Percentiles rank a stretch among this genome's conserved stretches.
Evolutionary conservation across 1,140 invertebrate species (phyloP).

Genomic region (Drosophila micromelanica): DNA sequence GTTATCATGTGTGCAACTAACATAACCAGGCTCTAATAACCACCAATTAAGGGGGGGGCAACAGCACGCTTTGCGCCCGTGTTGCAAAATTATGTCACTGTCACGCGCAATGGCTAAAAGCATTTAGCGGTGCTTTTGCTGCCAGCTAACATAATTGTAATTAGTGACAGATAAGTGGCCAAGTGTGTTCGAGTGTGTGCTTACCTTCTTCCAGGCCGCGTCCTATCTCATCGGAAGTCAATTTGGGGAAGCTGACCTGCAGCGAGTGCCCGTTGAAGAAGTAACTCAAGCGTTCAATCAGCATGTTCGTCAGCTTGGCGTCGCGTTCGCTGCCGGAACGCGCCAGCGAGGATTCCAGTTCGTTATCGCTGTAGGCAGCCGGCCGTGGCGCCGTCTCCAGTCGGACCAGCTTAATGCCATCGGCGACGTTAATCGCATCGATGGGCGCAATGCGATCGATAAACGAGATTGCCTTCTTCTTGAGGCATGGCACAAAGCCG

Average conservation of each 20-base stretch:
- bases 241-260: slow-evolving; percentile 90
- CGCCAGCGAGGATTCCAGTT: slow-evolving; percentile 88
- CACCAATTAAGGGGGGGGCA: slow-evolving; percentile 34
- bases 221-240: slow-evolving; percentile 88
- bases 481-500: slow-evolving; percentile 89
- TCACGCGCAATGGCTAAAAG: slow-evolving; percentile 71
- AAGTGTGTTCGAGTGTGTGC: slow-evolving; percentile 34
- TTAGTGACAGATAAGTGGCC: slow-evolving; percentile 27
- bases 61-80: not conserved
- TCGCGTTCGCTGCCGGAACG: slow-evolving; percentile 87
- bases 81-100: slow-evolving; percentile 76
- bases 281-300: slow-evolving; percentile 89
- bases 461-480: slow-evolving; percentile 91
- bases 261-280: slow-evolving; percentile 90
- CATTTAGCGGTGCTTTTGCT: slow-evolving; percentile 58
- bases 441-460: slow-evolving; percentile 89
- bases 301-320: slow-evolving; percentile 87
- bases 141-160: slow-evolving; percentile 60
- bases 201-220: slow-evolving; percentile 90
- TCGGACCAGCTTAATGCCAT: slow-evolving; percentile 88
- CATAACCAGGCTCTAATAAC: slow-evolving; percentile 61
- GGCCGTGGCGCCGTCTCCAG: slow-evolving; percentile 83
- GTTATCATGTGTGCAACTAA: slow-evolving; percentile 4
- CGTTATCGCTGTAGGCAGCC: slow-evolving; percentile 85
- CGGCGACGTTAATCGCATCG: slow-evolving; percentile 88